Base-by-base conservation (phyloP, 2,797 vertebrate species). In the Sylvia borin region DNA sequence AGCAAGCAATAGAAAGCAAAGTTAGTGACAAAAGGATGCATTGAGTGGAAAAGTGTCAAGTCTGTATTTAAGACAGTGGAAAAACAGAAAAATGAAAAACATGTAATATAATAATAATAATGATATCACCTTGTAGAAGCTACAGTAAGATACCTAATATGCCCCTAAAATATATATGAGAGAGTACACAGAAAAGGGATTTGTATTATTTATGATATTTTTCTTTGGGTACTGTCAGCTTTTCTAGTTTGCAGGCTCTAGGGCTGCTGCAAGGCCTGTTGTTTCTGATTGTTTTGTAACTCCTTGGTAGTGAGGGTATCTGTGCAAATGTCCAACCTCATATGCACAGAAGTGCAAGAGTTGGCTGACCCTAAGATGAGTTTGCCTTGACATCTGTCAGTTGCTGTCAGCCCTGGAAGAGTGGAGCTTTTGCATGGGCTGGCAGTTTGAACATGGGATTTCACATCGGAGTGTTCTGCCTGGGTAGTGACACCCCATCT, bases 401-500 rank as follows among this genome's bases (percentile, higher is more conserved):
- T 22, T 74, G 32, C 13, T 77, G 21, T 17, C 65, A 79, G 72
- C 48, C 31, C 47, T 22, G 32, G 40, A 62, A 71, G 20, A 48
- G 29, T 22, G 45, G 54, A 43, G 47, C 15, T 84, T 70, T 77
- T 38, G n/a, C 19, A 5, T 0, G 10, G n/a, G 24, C 13, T 2
- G 0, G 18, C 10, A 42, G 5, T 61, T 75, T n/a, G 47, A 82
- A 9, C 3, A 2, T 21, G 38, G 34, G 18, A 48, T 86, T 77
- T 85, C 45, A 40, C 54, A 31, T 29, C 5, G 3, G 27, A 34
- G 36, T 6, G 4, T 2, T 0, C 40, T 38, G 38, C 36, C 20
- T 53, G 25, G 24, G 9, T 10, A 10, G 53, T 26, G 54, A 16
- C 32, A 15, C 36, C 54, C 48, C 16, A 11, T 16, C 54, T 54